Evolutionary conservation across 1,140 invertebrate genomes (phyloP).

Genomic region (Aethina tumida): DNA sequence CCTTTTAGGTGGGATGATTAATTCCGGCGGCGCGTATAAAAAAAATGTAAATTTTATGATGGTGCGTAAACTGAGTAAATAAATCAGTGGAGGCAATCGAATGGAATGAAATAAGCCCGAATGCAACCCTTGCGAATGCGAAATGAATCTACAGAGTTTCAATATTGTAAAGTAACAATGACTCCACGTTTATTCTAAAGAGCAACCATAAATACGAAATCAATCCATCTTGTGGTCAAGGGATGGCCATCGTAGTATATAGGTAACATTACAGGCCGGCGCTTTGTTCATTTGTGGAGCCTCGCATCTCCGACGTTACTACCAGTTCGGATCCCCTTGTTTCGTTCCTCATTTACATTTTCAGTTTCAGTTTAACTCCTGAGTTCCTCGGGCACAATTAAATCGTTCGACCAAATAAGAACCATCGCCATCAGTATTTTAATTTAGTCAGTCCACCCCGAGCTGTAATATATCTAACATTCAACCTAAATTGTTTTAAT

Average conservation of each 20-base stretch:
- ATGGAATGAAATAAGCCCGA: too few relatives aligned
- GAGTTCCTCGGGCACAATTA: constrained; percentile 17
- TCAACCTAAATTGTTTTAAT: too few relatives aligned
- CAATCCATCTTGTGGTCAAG: constrained; percentile 22
- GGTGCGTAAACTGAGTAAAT: too few relatives aligned
- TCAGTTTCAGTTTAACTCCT: constrained; percentile 20
- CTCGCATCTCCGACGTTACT: too few relatives aligned
- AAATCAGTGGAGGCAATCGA: too few relatives aligned
- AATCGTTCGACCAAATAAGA: constrained; percentile 21
- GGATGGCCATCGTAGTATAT: constrained; percentile 13
- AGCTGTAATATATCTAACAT: too few relatives aligned
- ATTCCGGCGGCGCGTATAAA: too few relatives aligned
- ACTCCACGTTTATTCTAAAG: constrained; percentile 19
- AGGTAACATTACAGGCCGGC: too few relatives aligned
- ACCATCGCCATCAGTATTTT: constrained; percentile 14
- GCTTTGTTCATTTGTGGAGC: too few relatives aligned
- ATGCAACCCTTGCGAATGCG: constrained; percentile 12
- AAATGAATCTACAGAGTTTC: constrained; percentile 13
- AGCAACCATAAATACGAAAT: constrained; percentile 19
- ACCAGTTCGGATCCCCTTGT: constrained; percentile 16
- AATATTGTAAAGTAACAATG: constrained; percentile 20
- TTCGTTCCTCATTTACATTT: constrained; percentile 21
- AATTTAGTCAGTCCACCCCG: too few relatives aligned
- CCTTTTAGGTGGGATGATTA: too few relatives aligned
- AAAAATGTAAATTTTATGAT: too few relatives aligned